These are phyloP conservation scores for Cenopis cana DNA, from an alignment of 2,888 invertebrate species.

Conservation along the genomic window DNA sequence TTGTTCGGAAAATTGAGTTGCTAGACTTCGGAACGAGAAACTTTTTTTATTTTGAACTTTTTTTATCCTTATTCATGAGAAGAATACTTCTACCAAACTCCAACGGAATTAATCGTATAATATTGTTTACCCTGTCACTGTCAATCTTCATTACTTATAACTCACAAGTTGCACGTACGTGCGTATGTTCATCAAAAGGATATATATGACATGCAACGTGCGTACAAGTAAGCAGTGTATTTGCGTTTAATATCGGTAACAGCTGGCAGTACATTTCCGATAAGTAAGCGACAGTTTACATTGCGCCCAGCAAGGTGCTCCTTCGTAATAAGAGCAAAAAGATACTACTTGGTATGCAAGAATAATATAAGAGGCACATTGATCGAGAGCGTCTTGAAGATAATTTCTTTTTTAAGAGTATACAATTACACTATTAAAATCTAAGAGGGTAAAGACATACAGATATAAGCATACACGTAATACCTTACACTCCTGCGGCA, in stretches of 20 bases:
- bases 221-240: slow-evolving; percentile 43
- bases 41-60: too few species aligned
- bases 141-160: slow-evolving; percentile 35
- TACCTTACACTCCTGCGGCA: neutral
- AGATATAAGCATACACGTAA: neutral
- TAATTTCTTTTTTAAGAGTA: neutral
- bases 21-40: neutral
- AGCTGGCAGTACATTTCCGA: slow-evolving; percentile 55
- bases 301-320: slow-evolving; percentile 39
- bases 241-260: slow-evolving; percentile 50
- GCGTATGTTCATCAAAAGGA: slow-evolving; percentile 11
- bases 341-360: slow-evolving; percentile 1
- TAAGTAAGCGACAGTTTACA: slow-evolving; percentile 42
- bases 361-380: neutral
- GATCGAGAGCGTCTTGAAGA: neutral
- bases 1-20: neutral
- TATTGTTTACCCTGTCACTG: slow-evolving; percentile 26
- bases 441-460: neutral
- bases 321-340: slow-evolving; percentile 42
- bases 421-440: neutral
- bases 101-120: neutral
- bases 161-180: slow-evolving; percentile 8
- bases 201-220: slow-evolving; percentile 17
- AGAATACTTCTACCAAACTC: neutral
- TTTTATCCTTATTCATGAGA: too few species aligned